Conservation (phyloP, 2,113 vertebrate genomes). For the Mellivora capensis region DNA sequence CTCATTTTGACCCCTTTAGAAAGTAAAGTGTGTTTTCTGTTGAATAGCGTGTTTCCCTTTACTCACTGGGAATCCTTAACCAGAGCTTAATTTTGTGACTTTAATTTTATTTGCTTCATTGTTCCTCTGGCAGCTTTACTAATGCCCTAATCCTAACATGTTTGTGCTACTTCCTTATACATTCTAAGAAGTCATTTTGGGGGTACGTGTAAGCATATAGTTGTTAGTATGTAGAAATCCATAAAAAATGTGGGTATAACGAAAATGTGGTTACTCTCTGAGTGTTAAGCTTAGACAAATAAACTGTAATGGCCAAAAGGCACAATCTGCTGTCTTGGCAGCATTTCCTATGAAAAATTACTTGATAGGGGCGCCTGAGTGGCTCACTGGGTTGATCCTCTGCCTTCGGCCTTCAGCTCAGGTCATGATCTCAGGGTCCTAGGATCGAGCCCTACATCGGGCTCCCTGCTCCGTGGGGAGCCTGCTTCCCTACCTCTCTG, state of each 20-base stretch:
- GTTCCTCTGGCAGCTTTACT: background rate
- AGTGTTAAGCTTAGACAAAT: background rate
- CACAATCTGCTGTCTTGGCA: background rate
- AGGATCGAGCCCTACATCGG: too few relatives aligned
- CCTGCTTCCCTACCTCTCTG: too few relatives aligned
- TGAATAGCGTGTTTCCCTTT: background rate
- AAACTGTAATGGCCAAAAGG: constrained; percentile 17
- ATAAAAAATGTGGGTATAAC: background rate
- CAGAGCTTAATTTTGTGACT: constrained; percentile 2
- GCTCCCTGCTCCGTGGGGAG: too few relatives aligned
- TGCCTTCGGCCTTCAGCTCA: too few relatives aligned
- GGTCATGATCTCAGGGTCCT: too few relatives aligned
- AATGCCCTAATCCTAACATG: background rate
- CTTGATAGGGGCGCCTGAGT: too few relatives aligned
- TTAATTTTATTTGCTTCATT: constrained; percentile 31
- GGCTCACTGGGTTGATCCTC: too few relatives aligned
- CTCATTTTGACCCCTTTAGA: background rate
- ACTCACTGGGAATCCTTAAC: background rate
- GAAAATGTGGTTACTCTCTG: background rate
- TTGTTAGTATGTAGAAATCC: background rate
- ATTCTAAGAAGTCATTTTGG: background rate
- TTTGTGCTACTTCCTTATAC: background rate
- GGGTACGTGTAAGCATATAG: background rate
- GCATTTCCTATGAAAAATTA: background rate
- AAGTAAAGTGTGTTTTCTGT: background rate